Base-by-base conservation (phyloP, 2,113 vertebrate genomes). In the Gavialis gangeticus region DNA sequence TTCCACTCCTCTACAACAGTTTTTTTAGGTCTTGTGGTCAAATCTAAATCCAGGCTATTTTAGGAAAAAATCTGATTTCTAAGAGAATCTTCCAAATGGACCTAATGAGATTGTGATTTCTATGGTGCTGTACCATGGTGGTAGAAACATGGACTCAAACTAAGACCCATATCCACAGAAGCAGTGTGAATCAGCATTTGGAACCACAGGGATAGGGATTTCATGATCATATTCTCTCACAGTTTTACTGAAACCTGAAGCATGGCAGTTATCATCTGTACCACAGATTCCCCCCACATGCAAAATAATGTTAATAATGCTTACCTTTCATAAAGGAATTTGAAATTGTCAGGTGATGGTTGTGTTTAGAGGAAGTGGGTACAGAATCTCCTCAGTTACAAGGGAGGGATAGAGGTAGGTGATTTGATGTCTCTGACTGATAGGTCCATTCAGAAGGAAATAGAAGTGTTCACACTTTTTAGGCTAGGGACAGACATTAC, bases 211-310 rank as follows among this genome's bases (percentile, higher is more conserved):
- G 34, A 85, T 2, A 54, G 8, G 10, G 1, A 56, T 34, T 30
- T 18, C 25, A 1, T 0, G 1, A 54, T 46, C 19, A 10, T 1
- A 0, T 13, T 58, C 14, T 2, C 24, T 28, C 87, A 66, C 62
- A 60, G 16, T 27, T 82, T 15, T 82, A 5, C 5, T 88, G 34
- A 56, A 24, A 9, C 34, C 84, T 67, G 18, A 27, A n/a, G 11
- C 3, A 5, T 3, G 2, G 34, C 13, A 64, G 16, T 27, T 27
- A 2, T 12, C 6, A 58, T 14, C 22, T 84, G 4, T 75, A 17
- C 30, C 66, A 57, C 64, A 82, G 17, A 64, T 25, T 59, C 87
- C 16, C 67, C n/a, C 79, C 63, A 80, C 16, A 5, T 64, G 16
- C 58, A 71, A 10, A 85, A 34, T 2, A 80, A 2, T 6, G 24